These are phyloP conservation scores for Halictus rubicundus DNA, from an alignment of 1,140 invertebrate species.

Conservation along the genomic window DNA sequence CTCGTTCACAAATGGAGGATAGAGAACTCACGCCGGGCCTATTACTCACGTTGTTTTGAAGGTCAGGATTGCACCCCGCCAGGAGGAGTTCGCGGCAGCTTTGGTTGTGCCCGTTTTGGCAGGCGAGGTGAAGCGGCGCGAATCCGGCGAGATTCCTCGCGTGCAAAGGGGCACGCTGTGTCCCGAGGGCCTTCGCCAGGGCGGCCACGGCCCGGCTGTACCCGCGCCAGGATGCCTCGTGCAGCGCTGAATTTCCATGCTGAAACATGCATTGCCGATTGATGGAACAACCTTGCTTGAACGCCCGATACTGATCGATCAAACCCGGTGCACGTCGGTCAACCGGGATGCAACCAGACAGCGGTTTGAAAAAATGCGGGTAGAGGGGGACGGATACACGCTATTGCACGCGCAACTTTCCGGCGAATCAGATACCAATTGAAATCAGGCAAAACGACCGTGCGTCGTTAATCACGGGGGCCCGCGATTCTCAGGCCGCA, in stretches of 20 bases:
- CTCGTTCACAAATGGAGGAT: neutral
- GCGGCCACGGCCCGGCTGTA: slow-evolving; percentile 92
- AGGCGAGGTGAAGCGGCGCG: slow-evolving; percentile 95
- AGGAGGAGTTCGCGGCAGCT: slow-evolving; percentile 93
- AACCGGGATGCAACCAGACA: too few species aligned
- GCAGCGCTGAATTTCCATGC: slow-evolving; percentile 96
- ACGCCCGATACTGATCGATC: slow-evolving; percentile 39
- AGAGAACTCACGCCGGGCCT: neutral
- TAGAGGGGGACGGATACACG: neutral
- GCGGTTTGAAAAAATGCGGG: too few species aligned
- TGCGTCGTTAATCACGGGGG: slow-evolving; percentile 20
- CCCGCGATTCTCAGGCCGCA: neutral
- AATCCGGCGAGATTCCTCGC: slow-evolving; percentile 93
- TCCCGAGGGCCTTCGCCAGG: slow-evolving; percentile 84
- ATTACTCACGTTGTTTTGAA: slow-evolving; percentile 91
- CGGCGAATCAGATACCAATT: slow-evolving; percentile 27
- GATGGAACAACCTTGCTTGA: slow-evolving; percentile 12
- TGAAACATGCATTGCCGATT: slow-evolving; percentile 76
- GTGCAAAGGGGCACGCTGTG: slow-evolving; percentile 86
- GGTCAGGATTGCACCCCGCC: slow-evolving; percentile 91
- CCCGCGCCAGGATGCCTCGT: slow-evolving; percentile 97
- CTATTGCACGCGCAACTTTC: neutral
- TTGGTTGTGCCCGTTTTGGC: slow-evolving; percentile 98
- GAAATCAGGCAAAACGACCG: slow-evolving; percentile 31
- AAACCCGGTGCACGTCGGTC: neutral